These are phyloP conservation scores for Platyscapa corneri DNA, from an alignment of 1,140 invertebrate species.

Conservation along the genomic window DNA sequence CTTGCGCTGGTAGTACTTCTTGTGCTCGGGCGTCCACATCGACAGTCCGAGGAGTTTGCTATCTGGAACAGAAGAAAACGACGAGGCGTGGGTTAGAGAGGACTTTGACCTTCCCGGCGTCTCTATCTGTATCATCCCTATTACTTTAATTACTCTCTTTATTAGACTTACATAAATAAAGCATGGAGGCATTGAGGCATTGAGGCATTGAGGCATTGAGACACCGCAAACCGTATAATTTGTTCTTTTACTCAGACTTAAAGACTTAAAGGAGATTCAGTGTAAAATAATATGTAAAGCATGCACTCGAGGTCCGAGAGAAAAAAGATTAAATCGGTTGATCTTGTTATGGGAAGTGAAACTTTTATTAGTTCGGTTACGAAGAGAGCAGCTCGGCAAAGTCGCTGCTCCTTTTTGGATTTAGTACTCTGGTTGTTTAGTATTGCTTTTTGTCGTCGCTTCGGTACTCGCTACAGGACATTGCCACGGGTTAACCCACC, in stretches of 20 bases:
- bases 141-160: no score
- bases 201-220: slow-evolving; percentile 14
- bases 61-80: slow-evolving; percentile 67
- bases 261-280: neutral
- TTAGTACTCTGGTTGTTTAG: no score
- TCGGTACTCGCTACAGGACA: no score
- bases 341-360: neutral
- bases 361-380: no score
- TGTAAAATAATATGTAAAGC: neutral
- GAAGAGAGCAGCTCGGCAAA: no score
- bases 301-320: slow-evolving; percentile 1
- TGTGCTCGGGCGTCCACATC: neutral
- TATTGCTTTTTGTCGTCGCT: no score
- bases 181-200: neutral
- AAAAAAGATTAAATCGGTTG: neutral
- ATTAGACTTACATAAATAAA: slow-evolving; percentile 16
- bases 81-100: slow-evolving; percentile 21
- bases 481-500: no score
- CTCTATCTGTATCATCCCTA: no score
- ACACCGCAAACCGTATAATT: slow-evolving; percentile 31
- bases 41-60: slow-evolving; percentile 52
- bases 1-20: slow-evolving; percentile 12
- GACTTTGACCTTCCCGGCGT: neutral
- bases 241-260: slow-evolving; percentile 38
- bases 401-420: no score